These are phyloP conservation scores for Kryptopterus vitreolus DNA, from an alignment of 2,797 vertebrate genomes.

Conservation along the genomic window DNA sequence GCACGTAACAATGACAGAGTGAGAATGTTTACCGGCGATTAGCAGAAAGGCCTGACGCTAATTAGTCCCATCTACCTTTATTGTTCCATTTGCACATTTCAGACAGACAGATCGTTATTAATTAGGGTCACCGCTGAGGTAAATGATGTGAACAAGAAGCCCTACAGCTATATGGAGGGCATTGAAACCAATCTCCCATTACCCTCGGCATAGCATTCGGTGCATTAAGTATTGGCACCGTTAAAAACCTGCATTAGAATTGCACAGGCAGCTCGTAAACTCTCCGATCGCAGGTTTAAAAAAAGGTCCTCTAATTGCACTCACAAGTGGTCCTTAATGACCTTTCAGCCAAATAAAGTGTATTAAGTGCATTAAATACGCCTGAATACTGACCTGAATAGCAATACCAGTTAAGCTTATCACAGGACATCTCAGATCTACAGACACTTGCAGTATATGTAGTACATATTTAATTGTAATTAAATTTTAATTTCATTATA, in stretches of 20 bases:
- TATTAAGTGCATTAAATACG: constrained; percentile 42
- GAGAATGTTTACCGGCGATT: constrained; percentile 94
- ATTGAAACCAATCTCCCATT: constrained; percentile 96
- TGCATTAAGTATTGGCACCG: constrained; percentile 96
- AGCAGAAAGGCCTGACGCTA: constrained; percentile 93
- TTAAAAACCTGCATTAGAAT: constrained; percentile 96
- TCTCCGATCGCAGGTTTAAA: constrained; percentile 76
- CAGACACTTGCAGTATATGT: no score
- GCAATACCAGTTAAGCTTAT: background rate
- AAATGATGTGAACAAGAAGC: constrained; percentile 77
- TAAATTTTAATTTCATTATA: no score
- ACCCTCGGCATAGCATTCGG: constrained; percentile 91
- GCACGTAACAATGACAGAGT: constrained; percentile 91
- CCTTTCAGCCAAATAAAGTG: constrained; percentile 65
- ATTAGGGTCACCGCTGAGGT: constrained; percentile 92
- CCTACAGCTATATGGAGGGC: constrained; percentile 94
- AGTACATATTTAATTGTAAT: background rate
- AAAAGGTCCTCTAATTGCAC: constrained; percentile 74
- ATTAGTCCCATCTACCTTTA: constrained; percentile 97
- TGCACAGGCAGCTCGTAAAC: constrained; percentile 82
- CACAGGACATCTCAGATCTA: background rate
- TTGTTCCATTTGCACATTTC: constrained; percentile 99
- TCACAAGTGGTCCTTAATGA: constrained; percentile 73
- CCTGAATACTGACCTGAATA: background rate
- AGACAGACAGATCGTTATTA: constrained; percentile 97